Evolutionary conservation across 2,888 invertebrate genomes (phyloP), one percentile per base, ranked within the genome.

Genomic region (Steinernema hermaphroditum): DNA sequence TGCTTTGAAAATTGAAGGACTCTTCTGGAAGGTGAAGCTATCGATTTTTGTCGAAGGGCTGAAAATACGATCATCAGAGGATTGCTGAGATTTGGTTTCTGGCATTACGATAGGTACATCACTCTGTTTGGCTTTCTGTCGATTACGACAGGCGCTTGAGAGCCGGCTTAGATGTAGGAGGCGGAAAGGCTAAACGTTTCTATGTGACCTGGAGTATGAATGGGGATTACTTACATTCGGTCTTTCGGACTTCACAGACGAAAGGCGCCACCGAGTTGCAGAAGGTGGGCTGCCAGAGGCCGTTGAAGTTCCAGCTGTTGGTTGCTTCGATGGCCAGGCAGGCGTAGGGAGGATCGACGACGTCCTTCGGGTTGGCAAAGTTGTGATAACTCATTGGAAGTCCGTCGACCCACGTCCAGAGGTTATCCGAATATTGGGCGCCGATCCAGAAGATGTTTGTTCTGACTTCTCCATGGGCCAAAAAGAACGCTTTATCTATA

Each of bases 361-460:
- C 32, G 32, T 62, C 62, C 29, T 62, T 1, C 16, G 16, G 32
- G 8, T 1, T 62, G 29, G 62, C 62, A 32, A 62, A 62, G 32
- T 62, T 62, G 16, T 29, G 29, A 32, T 62, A 62, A 9, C 9
- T 29, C 32, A 34, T 32, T 16, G 16, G 32, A 2, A 8, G 34
- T 29, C 62, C 62, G 62, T 62, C 62, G 32, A 29, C 29, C 62
- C 62, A 62, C 1, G 16, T 24, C 62, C 62, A 62, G 16, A 22
- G 32, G 32, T 16, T 2, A 9, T 29, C 19, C 12, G 62, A 12
- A 32, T 32, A 62, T 2, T 24, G 6, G 14, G 32, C 62, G 22
- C 62, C 62, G 62, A 62, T 34, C 62, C 62, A 62, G 62, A 62
- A 62, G 32, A 32, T 34, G 62, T 62, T 62, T 2, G 62, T 62